Evolutionary conservation across 1,140 invertebrate genomes (phyloP), one percentile per base, ranked within the genome.

Genomic region (Kradibia gibbosae): DNA sequence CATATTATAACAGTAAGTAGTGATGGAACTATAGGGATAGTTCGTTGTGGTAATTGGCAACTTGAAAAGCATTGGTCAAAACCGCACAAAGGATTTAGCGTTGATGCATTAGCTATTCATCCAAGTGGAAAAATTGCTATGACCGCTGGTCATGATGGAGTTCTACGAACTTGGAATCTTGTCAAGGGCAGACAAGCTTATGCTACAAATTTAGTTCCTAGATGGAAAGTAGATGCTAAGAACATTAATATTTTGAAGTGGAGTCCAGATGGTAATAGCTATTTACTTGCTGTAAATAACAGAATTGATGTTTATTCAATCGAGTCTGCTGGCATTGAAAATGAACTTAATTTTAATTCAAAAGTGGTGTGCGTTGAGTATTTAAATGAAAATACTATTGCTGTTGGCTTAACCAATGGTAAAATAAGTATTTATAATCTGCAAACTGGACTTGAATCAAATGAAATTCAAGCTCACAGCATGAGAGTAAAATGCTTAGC

Each of bases 131-230:
- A 98, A 92, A 86, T 99, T 78, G 96, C 96, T 3, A 88, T 99
- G 10, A 96, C 97, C 25, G 93, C 98, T 25, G 97, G 97, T 25
- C 93, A 93, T 78, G 97, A 99, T 90, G 94, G 94, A 80, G 95
- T 95, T 4, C 90, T 99, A 28, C 92, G 95, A 85, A 98, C 97
- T 1, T 99, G 98, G 98, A 98, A 99, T 92, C 91, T 99, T 80
- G 92, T 99, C 0, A 98, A 97, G 91, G 98, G 97, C 0, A 93
- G 96, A 84, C 94, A 94, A 87, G 97, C 97, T 4, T 99, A 96
- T 89, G 95, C 95, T 1, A 97, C 95, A 3, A 98, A 99, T 89
- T 90, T 99, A 34, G 92, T 93, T 28, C 94, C 92, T 67, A 94
- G 94, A 87, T 88, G 93, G 90, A 89, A 92, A 88, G 42, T 84